Conservation (phyloP, 2,888 invertebrate genomes). For the Rhyacophila evoluta region DNA sequence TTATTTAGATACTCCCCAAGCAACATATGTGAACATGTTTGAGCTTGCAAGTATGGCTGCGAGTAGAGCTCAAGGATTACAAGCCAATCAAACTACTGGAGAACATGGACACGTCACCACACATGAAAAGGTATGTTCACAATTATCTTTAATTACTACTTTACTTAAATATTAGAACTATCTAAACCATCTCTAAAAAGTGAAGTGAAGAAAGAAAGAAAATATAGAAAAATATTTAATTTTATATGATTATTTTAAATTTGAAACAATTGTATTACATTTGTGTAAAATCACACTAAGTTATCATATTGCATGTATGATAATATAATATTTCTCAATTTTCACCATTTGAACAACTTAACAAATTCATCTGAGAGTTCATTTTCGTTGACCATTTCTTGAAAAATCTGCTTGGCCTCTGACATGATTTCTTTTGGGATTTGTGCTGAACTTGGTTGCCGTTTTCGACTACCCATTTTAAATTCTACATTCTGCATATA, state of each 20-base stretch:
- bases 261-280: too few species aligned
- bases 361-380: constrained; percentile 15
- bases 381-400: neutral
- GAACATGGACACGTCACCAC: constrained; percentile 31
- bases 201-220: too few species aligned
- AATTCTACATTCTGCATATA: neutral
- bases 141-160: too few species aligned
- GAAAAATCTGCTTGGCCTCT: neutral
- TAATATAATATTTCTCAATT: too few species aligned
- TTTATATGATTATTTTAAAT: too few species aligned
- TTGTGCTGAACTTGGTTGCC: neutral
- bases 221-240: too few species aligned
- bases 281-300: too few species aligned
- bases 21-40: constrained; percentile 93
- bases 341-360: constrained; percentile 23
- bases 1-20: constrained; percentile 73
- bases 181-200: too few species aligned
- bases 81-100: neutral
- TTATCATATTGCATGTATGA: too few species aligned
- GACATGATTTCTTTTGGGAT: neutral
- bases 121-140: constrained; percentile 68
- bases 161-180: too few species aligned
- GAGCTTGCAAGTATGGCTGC: constrained; percentile 88
- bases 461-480: neutral
- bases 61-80: constrained; percentile 71